A percentile compares a stretch with the other conserved stretches of the same genome.
Conservation (phyloP, 1,140 invertebrate genomes). For the Anthonomus grandis region DNA sequence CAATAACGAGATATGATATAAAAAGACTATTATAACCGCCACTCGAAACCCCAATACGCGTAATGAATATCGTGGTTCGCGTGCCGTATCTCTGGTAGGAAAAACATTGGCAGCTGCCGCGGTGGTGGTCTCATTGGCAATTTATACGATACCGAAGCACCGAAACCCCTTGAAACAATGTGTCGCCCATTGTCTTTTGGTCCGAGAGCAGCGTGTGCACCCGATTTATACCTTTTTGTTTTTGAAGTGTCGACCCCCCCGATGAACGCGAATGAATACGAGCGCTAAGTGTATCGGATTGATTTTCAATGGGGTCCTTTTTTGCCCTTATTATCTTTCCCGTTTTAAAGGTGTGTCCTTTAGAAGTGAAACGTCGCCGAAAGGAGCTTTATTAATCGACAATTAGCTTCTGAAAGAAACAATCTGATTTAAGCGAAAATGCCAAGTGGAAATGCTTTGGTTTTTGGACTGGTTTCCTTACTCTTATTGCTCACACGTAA, state of each 20-base stretch:
- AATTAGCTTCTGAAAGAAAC: no score
- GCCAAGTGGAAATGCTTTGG: no score
- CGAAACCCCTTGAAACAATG: constrained; percentile 32
- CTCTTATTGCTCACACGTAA: no score
- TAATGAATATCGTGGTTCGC: constrained; percentile 28
- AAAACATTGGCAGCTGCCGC: constrained; percentile 28
- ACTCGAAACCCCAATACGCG: no score
- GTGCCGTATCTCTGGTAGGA: constrained; percentile 32
- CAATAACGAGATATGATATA: no score
- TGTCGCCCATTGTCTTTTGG: constrained; percentile 26
- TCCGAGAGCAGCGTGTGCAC: constrained; percentile 28
- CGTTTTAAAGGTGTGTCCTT: no score
- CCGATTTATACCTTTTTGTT: constrained; percentile 33
- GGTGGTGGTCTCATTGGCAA: constrained; percentile 29
- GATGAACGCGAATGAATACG: constrained; percentile 7
- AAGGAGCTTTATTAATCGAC: no score
- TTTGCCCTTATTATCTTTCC: no score
- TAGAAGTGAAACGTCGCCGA: no score
- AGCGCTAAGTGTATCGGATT: constrained; percentile 19
- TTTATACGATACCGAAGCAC: constrained; percentile 25
- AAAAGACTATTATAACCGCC: no score
- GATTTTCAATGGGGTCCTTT: constrained; percentile 24
- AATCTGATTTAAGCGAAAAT: no score
- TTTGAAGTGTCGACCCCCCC: constrained; percentile 30
- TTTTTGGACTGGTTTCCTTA: no score